Conservation (phyloP, 2,888 invertebrate genomes). For the Phymatocera aterrima region DNA sequence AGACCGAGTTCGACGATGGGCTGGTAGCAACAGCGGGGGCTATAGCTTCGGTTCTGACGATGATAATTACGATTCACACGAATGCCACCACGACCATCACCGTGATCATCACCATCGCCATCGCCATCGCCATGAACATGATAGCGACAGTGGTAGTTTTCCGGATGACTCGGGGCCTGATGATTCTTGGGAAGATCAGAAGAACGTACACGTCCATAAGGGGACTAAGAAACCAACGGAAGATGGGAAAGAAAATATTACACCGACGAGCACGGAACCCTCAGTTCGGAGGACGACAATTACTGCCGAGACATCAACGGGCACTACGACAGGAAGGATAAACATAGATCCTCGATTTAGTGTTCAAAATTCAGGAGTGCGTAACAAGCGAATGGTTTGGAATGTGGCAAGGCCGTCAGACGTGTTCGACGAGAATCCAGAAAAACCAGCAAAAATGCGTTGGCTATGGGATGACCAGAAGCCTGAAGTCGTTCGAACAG, state of each 20-base stretch:
- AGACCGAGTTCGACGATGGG: not conserved
- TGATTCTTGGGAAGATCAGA: not conserved
- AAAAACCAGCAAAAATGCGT: not conserved
- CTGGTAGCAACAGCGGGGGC: not conserved
- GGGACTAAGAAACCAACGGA: not conserved
- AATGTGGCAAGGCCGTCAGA: not conserved
- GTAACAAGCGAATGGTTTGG: constrained; percentile 9
- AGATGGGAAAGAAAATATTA: too few species aligned
- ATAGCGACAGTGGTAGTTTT: not conserved
- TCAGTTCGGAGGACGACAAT: not conserved
- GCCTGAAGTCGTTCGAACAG: not conserved
- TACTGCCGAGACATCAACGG: not conserved
- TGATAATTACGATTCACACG: not conserved
- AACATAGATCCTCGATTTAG: not conserved
- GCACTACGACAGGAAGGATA: not conserved
- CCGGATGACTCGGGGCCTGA: not conserved
- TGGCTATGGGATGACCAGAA: constrained; percentile 26
- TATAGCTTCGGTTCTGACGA: not conserved
- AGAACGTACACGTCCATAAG: not conserved
- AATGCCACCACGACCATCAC: not conserved
- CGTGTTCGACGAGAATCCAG: not conserved
- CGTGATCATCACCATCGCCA: too few species aligned
- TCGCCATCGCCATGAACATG: too few species aligned
- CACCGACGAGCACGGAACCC: too few species aligned
- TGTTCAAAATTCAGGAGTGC: not conserved